Evolutionary conservation across 2,888 invertebrate genomes (phyloP).

Genomic region (Tuta absoluta): DNA sequence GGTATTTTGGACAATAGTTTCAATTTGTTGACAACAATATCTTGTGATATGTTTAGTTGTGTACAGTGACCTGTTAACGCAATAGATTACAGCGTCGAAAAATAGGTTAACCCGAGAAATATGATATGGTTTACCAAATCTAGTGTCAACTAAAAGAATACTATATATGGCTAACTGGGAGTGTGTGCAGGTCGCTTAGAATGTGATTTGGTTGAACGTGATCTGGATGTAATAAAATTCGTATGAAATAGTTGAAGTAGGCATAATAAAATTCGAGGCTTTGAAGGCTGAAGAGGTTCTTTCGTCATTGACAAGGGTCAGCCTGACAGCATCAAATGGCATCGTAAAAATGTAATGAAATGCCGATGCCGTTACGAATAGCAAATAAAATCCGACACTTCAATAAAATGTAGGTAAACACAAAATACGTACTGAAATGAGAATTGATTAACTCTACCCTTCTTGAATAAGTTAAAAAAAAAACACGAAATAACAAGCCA

Average conservation of each 20-base stretch:
- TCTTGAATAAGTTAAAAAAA: too few relatives aligned
- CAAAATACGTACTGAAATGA: neutral
- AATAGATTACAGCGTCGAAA: neutral
- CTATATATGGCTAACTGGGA: too few relatives aligned
- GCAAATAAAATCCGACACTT: neutral
- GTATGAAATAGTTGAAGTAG: too few relatives aligned
- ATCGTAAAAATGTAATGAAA: conserved; percentile 61
- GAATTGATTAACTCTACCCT: too few relatives aligned
- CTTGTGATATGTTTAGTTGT: neutral
- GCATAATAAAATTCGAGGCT: neutral
- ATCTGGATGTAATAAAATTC: too few relatives aligned
- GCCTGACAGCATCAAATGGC: conserved; percentile 49
- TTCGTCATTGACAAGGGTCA: conserved; percentile 41
- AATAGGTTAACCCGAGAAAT: neutral
- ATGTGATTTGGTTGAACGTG: too few relatives aligned
- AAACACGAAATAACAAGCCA: too few relatives aligned
- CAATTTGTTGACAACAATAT: neutral
- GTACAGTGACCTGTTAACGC: neutral
- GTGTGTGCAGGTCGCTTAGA: too few relatives aligned
- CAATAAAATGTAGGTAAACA: neutral
- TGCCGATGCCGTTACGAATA: conserved; percentile 40
- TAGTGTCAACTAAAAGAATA: too few relatives aligned
- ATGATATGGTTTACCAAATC: too few relatives aligned
- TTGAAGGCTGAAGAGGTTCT: conserved; percentile 33
- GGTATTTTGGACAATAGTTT: neutral